Evolutionary conservation across 2,888 invertebrate genomes (phyloP).

Genomic region (Nomada ferruginata): DNA sequence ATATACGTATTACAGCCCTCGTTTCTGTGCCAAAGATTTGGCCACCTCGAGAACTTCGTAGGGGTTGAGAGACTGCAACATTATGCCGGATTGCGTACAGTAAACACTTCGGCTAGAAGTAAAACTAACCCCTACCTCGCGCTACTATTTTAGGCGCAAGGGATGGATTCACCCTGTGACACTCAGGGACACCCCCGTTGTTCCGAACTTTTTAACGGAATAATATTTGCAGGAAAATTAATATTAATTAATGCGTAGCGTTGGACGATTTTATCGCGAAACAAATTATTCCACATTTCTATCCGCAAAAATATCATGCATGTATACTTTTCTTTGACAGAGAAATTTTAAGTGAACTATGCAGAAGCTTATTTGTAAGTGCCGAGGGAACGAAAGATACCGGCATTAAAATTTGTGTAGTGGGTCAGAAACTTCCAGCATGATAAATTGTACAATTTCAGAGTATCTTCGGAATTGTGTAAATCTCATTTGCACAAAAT

Average conservation of each 20-base stretch:
- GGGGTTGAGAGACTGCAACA: constrained; percentile 52
- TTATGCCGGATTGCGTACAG: constrained; percentile 66
- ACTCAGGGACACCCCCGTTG: constrained; percentile 32
- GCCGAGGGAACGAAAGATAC: neutral
- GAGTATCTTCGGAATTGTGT: constrained; percentile 17
- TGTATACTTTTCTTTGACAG: too few relatives aligned
- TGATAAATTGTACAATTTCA: neutral
- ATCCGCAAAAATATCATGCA: too few relatives aligned
- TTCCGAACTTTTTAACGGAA: constrained; percentile 12
- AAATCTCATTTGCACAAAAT: constrained; percentile 36
- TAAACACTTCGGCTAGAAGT: constrained; percentile 66
- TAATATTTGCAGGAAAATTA: neutral
- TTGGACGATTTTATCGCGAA: too few relatives aligned
- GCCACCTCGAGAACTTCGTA: constrained; percentile 28
- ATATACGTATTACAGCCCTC: constrained; percentile 29
- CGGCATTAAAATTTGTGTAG: neutral
- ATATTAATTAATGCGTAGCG: neutral
- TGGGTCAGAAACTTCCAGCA: neutral
- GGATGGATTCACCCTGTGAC: constrained; percentile 24
- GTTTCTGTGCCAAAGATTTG: constrained; percentile 55
- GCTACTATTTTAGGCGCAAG: constrained; percentile 30
- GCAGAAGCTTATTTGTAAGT: neutral
- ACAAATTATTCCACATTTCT: too few relatives aligned
- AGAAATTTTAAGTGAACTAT: too few relatives aligned
- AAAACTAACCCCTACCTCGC: constrained; percentile 53